Evolutionary conservation across 2,888 invertebrate genomes (phyloP).

Genomic region (Gasteruption jaculator): DNA sequence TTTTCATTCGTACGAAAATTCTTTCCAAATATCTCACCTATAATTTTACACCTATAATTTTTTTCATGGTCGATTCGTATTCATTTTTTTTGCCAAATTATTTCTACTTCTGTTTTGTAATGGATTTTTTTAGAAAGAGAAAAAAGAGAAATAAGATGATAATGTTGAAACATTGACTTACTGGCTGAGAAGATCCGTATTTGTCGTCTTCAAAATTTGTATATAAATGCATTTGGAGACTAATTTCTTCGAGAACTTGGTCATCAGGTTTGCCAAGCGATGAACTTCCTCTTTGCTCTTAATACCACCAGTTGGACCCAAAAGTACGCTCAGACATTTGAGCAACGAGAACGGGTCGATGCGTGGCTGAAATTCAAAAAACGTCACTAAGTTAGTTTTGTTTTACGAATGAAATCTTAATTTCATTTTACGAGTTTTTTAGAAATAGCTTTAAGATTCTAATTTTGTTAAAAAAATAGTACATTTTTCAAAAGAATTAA

Average conservation of each 20-base stretch:
- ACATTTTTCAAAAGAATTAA: too few species aligned
- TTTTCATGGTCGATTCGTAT: too few species aligned
- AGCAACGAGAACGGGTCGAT: constrained; percentile 87
- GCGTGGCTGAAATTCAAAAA: constrained; percentile 69
- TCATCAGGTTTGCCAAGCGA: constrained; percentile 90
- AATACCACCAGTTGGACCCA: constrained; percentile 82
- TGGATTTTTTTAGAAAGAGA: too few species aligned
- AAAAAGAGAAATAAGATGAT: too few species aligned
- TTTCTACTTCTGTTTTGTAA: too few species aligned
- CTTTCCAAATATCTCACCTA: not conserved
- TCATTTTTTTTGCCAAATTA: too few species aligned
- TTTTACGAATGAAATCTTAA: not conserved
- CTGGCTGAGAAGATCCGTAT: constrained; percentile 75
- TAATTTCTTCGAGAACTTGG: constrained; percentile 89
- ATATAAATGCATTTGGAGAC: constrained; percentile 95
- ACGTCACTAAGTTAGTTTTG: not conserved
- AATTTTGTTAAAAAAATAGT: too few species aligned
- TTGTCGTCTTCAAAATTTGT: constrained; percentile 84
- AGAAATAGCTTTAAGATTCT: too few species aligned
- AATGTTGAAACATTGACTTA: too few species aligned
- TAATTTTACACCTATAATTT: too few species aligned
- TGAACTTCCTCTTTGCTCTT: constrained; percentile 83
- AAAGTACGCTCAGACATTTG: constrained; percentile 81
- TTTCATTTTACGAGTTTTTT: too few species aligned
- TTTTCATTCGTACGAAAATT: not conserved